Evolutionary conservation across 1,140 invertebrate genomes (phyloP).

Genomic region (Probaryconus sp.): DNA sequence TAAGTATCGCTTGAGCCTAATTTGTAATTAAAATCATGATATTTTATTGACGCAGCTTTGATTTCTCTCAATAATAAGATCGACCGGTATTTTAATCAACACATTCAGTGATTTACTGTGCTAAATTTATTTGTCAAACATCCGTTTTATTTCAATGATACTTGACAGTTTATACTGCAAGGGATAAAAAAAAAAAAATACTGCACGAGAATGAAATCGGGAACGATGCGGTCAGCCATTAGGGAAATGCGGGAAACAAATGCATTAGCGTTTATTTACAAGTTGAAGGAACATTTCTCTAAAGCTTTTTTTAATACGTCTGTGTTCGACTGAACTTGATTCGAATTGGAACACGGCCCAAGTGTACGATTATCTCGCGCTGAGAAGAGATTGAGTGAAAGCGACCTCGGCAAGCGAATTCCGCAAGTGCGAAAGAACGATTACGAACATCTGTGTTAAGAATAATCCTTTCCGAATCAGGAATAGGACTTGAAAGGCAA

Average conservation of each 20-base stretch:
- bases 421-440: slow-evolving; percentile 63
- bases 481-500: slow-evolving; percentile 55
- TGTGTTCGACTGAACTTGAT: slow-evolving; percentile 10
- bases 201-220: too few relatives aligned
- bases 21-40: slow-evolving; percentile 41
- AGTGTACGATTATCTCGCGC: slow-evolving; percentile 19
- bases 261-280: too few relatives aligned
- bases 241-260: too few relatives aligned
- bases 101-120: too few relatives aligned
- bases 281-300: too few relatives aligned
- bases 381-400: slow-evolving; percentile 32
- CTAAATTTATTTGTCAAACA: too few relatives aligned
- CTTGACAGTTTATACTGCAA: too few relatives aligned
- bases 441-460: slow-evolving; percentile 55
- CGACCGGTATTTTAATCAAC: slow-evolving; percentile 1
- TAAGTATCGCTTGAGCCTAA: slow-evolving; percentile 15
- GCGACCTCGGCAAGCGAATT: slow-evolving; percentile 26
- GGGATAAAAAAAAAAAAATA: too few relatives aligned
- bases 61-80: slow-evolving; percentile 16
- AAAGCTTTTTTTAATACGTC: too few relatives aligned
- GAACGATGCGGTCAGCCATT: too few relatives aligned
- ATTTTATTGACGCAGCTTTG: background rate
- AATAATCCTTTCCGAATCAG: slow-evolving; percentile 42
- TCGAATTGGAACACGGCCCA: slow-evolving; percentile 23
- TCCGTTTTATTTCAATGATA: too few relatives aligned